Conservation (phyloP, 2,888 invertebrate genomes). For the Polydrusus pterygomalis region DNA sequence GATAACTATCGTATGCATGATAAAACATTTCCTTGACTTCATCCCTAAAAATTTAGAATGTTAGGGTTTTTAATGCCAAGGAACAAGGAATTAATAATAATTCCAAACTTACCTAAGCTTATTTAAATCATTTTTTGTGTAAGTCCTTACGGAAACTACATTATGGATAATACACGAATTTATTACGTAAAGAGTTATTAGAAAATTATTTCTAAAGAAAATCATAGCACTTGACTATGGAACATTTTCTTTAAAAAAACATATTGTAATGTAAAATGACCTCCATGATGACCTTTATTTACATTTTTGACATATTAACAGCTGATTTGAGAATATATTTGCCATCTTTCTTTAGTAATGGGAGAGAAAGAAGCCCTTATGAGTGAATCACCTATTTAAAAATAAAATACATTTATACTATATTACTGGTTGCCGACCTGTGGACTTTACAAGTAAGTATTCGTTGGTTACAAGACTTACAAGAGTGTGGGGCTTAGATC, state of each 20-base stretch:
- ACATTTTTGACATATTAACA: too few species aligned
- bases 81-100: too few species aligned
- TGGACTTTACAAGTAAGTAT: too few species aligned
- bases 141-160: slow-evolving; percentile 65
- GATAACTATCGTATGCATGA: slow-evolving; percentile 97
- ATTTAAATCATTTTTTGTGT: slow-evolving; percentile 76
- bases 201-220: background rate
- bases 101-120: slow-evolving; percentile 73
- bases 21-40: slow-evolving; percentile 97
- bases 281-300: background rate
- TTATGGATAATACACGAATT: slow-evolving; percentile 31
- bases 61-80: background rate
- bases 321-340: too few species aligned
- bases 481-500: too few species aligned
- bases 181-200: slow-evolving; percentile 24
- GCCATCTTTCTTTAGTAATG: background rate
- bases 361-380: too few species aligned
- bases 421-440: background rate
- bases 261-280: too few species aligned
- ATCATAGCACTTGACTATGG: slow-evolving; percentile 3
- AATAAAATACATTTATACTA: background rate
- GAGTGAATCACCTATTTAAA: too few species aligned
- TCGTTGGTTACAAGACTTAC: too few species aligned
- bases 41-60: slow-evolving; percentile 76
- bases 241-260: too few species aligned